Percentiles rank a stretch among this genome's conserved stretches.
Evolutionary conservation across 2,113 vertebrate genomes (phyloP).

Genomic region (Axis porcinus): DNA sequence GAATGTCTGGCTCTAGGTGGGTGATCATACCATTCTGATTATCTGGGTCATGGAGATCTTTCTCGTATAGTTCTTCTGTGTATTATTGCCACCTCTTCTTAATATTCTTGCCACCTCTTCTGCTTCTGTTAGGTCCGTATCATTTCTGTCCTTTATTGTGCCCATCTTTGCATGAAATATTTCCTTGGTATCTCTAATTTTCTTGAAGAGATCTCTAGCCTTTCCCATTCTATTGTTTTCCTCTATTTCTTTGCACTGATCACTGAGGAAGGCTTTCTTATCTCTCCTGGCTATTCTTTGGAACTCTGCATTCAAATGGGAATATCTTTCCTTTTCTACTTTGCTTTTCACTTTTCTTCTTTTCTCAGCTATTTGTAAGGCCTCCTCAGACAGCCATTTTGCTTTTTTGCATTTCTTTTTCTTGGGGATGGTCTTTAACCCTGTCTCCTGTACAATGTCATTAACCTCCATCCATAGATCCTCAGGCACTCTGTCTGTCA

Average conservation of each 20-base stretch:
- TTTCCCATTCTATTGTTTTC: not conserved
- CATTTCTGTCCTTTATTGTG: too few relatives aligned
- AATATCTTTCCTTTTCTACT: not conserved
- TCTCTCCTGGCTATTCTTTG: not conserved
- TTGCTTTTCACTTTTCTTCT: not conserved
- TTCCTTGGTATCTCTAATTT: not conserved
- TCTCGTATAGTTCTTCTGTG: not conserved
- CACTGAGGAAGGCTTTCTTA: too few relatives aligned
- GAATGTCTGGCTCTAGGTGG: not conserved
- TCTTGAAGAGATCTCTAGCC: not conserved
- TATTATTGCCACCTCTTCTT: not conserved
- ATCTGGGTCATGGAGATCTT: not conserved
- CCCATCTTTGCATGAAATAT: not conserved
- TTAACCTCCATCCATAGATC: not conserved
- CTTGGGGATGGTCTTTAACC: not conserved
- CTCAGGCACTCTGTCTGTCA: not conserved
- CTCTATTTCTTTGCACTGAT: not conserved
- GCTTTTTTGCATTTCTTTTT: not conserved
- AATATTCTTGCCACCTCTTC: not conserved
- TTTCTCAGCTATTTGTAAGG: not conserved
- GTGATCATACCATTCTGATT: not conserved
- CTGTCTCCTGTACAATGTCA: not conserved
- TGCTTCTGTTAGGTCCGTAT: not conserved
- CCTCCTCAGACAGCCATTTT: not conserved
- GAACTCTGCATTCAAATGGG: not conserved